These are phyloP conservation scores for Gonioctena quinquepunctata DNA, from an alignment of 1,140 invertebrate genomes.

Conservation along the genomic window DNA sequence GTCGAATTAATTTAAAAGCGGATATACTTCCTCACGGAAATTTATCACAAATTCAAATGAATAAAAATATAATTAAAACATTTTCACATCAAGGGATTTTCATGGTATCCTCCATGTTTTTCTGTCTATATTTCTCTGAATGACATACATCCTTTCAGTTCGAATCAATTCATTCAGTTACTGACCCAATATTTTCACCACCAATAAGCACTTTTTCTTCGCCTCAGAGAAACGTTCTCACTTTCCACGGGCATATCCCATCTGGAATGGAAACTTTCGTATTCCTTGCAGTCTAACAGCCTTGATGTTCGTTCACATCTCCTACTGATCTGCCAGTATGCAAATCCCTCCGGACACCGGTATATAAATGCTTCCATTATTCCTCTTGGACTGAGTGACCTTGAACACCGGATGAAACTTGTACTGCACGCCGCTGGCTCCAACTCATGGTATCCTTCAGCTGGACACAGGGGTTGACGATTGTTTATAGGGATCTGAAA, in stretches of 20 bases:
- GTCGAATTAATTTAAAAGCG: not conserved
- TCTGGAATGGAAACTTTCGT: conserved; percentile 54
- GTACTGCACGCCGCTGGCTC: conserved; percentile 68
- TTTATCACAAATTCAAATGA: not conserved
- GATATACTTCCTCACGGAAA: not conserved
- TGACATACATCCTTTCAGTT: too few species aligned
- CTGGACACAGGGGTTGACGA: conserved; percentile 65
- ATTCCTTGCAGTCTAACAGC: conserved; percentile 63
- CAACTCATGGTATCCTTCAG: conserved; percentile 70
- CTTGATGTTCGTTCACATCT: conserved; percentile 69
- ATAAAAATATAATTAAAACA: too few species aligned
- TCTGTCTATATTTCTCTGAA: too few species aligned
- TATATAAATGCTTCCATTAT: conserved; percentile 71
- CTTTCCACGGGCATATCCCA: conserved; percentile 61
- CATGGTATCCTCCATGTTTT: not conserved
- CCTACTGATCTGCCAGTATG: conserved; percentile 76
- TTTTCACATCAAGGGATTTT: not conserved
- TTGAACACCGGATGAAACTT: conserved; percentile 74
- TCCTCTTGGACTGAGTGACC: conserved; percentile 54
- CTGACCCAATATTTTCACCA: too few species aligned
- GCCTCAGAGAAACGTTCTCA: conserved; percentile 54
- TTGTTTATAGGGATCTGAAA: conserved; percentile 66
- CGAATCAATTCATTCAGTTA: too few species aligned
- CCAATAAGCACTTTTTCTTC: conserved; percentile 32
- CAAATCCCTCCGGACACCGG: conserved; percentile 75